These are phyloP conservation scores for Cossypha polioptera DNA, from an alignment of 2,797 vertebrate genomes.

Conservation along the genomic window DNA sequence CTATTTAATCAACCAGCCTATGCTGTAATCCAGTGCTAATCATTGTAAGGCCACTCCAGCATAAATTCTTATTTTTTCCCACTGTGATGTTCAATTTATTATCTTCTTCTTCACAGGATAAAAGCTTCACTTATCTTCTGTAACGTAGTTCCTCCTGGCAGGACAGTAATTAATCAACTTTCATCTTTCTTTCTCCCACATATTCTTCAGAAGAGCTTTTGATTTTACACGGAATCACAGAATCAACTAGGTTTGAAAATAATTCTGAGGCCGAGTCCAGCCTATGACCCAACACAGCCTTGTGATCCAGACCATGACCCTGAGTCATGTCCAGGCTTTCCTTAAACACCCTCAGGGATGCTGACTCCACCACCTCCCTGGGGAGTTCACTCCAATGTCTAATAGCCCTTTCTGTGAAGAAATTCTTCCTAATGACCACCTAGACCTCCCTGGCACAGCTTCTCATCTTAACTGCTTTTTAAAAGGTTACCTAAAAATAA, in stretches of 20 bases:
- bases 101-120: not conserved
- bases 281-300: not conserved
- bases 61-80: constrained; percentile 21
- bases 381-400: not conserved
- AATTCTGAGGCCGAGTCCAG: not conserved
- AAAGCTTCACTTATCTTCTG: constrained; percentile 10
- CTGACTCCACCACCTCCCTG: not conserved
- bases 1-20: not conserved
- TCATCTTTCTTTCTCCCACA: not conserved
- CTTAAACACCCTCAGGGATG: not conserved
- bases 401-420: not conserved
- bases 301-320: not conserved
- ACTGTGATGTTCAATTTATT: constrained; percentile 14
- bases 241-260: not conserved
- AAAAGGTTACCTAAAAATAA: not conserved
- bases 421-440: not conserved
- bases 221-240: not conserved
- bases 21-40: not conserved
- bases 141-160: not conserved
- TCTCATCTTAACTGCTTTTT: not conserved
- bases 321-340: not conserved
- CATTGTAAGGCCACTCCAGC: not conserved
- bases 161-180: not conserved
- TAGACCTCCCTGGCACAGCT: not conserved
- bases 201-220: not conserved